Percentiles rank a stretch among this genome's conserved stretches.
These are phyloP conservation scores for Drosophila carrolli DNA, from an alignment of 1,140 invertebrate genomes.

Conservation along the genomic window DNA sequence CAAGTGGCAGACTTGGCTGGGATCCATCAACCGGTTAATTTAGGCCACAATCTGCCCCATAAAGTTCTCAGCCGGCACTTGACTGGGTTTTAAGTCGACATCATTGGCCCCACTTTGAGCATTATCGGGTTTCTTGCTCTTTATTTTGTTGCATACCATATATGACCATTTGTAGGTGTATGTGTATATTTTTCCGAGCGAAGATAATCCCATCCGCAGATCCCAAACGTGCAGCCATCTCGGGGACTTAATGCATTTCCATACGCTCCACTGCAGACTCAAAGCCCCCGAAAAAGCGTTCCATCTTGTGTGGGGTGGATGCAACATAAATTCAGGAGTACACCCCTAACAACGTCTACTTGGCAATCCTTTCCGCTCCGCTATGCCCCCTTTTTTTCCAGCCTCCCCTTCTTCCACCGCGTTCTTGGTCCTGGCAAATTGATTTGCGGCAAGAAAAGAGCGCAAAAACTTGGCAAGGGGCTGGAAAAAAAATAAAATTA, in stretches of 20 bases:
- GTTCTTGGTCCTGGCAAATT: conserved; percentile 38
- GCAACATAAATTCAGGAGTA: conserved; percentile 50
- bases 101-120: conserved; percentile 27
- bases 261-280: conserved; percentile 25
- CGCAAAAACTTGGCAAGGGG: conserved; percentile 13
- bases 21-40: conserved; percentile 17
- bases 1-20: neutral
- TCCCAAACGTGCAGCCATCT: conserved; percentile 22
- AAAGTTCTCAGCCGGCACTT: conserved; percentile 19
- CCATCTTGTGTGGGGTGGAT: conserved; percentile 6
- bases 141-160: neutral
- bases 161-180: neutral
- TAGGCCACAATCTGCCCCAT: conserved; percentile 7
- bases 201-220: conserved; percentile 20
- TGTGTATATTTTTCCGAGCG: neutral
- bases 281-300: conserved; percentile 5
- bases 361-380: conserved; percentile 38
- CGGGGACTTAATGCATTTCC: conserved; percentile 50
- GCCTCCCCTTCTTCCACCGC: neutral
- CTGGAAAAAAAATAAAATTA: conserved; percentile 60
- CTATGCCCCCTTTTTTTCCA: conserved; percentile 2
- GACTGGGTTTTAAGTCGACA: conserved; percentile 18
- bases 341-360: conserved; percentile 25
- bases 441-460: conserved; percentile 44
- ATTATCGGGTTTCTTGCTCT: conserved; percentile 20